Conservation (phyloP, 2,113 vertebrate species). For the Apus apus region DNA sequence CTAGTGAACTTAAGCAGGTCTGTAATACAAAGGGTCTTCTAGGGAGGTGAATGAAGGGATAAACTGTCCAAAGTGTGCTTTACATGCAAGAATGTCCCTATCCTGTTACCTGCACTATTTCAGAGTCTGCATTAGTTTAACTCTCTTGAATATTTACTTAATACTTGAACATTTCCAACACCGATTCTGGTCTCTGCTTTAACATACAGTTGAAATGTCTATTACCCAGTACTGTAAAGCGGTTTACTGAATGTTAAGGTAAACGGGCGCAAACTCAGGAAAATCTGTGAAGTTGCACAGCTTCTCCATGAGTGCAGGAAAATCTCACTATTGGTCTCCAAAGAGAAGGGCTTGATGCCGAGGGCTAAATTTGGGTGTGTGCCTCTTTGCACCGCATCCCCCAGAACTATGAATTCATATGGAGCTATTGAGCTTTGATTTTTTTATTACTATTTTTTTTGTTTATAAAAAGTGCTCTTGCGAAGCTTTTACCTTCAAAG, state of each 20-base stretch:
- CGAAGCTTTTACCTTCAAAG: constrained; percentile 65
- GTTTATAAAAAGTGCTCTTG: background rate
- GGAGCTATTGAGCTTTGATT: background rate
- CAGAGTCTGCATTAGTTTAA: constrained; percentile 21
- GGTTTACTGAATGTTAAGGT: background rate
- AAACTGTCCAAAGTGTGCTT: constrained; percentile 27
- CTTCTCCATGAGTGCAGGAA: background rate
- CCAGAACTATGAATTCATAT: constrained; percentile 16
- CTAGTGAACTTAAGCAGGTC: constrained; percentile 55
- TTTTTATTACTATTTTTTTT: background rate
- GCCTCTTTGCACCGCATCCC: background rate
- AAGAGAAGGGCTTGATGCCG: background rate
- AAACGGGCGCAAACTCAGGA: background rate
- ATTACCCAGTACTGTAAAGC: background rate
- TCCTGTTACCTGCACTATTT: constrained; percentile 58
- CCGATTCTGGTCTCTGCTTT: background rate
- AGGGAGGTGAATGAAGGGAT: constrained; percentile 63
- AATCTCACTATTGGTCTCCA: background rate
- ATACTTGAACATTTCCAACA: constrained; percentile 29
- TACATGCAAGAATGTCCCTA: constrained; percentile 52
- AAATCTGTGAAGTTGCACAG: background rate
- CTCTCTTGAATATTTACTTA: constrained; percentile 25
- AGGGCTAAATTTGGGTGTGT: background rate
- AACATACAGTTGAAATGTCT: background rate
- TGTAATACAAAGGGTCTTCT: constrained; percentile 64